Conservation (phyloP, 2,113 vertebrate genomes). For the Callopanchax toddi region DNA sequence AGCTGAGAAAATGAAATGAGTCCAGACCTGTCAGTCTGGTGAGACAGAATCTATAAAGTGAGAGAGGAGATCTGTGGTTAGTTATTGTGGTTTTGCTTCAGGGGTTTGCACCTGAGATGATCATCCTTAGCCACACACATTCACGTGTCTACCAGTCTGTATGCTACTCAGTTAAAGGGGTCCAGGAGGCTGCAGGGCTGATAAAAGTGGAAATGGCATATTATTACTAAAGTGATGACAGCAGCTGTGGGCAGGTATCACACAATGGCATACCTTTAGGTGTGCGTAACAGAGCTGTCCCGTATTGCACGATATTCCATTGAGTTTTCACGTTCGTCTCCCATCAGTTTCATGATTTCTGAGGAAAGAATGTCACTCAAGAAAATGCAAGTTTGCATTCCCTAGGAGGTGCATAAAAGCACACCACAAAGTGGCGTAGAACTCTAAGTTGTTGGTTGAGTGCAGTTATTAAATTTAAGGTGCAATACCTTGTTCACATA, state of each 20-base stretch:
- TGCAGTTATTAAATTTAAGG: too few species aligned
- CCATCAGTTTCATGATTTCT: not conserved
- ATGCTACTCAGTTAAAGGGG: constrained; percentile 24
- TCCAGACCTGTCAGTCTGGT: constrained; percentile 26
- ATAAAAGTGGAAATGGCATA: constrained; percentile 63
- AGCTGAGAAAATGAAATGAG: constrained; percentile 18
- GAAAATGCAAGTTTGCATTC: too few species aligned
- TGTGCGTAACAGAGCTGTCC: constrained; percentile 35
- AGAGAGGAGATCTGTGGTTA: constrained; percentile 38
- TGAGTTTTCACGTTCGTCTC: not conserved
- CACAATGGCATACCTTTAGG: constrained; percentile 50
- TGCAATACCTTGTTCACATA: too few species aligned
- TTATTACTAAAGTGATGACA: constrained; percentile 74
- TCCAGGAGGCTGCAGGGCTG: constrained; percentile 40
- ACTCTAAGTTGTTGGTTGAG: too few species aligned
- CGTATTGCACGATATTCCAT: not conserved
- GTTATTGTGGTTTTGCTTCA: constrained; percentile 53
- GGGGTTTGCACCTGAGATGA: constrained; percentile 29
- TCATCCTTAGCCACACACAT: constrained; percentile 21
- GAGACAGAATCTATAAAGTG: constrained; percentile 31
- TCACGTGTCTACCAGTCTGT: not conserved
- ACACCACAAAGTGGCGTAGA: too few species aligned
- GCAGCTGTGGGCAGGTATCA: constrained; percentile 45
- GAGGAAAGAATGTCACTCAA: not conserved
- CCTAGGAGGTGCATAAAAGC: too few species aligned